Conservation (phyloP, 2,888 invertebrate species). For the Agrilus cyanescens region DNA sequence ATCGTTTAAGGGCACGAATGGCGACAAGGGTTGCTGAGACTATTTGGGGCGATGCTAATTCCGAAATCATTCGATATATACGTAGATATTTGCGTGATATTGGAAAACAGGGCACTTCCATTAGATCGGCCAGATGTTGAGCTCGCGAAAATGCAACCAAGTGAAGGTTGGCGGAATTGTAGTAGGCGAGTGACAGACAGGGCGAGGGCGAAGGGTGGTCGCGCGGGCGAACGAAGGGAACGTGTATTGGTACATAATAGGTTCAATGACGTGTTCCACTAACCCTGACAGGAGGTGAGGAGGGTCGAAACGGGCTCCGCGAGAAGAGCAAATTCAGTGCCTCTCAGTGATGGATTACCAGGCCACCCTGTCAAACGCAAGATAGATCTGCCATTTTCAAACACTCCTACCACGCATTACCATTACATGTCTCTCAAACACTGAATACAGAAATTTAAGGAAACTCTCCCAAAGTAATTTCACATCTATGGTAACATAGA, state of each 20-base stretch:
- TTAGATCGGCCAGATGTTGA: constrained; percentile 30
- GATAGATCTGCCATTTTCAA: constrained; percentile 39
- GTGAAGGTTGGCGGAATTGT: constrained; percentile 9
- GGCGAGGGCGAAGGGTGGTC: background rate
- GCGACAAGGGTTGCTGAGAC: background rate
- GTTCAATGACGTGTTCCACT: constrained; percentile 41
- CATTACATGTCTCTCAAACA: background rate
- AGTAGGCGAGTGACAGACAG: constrained; percentile 2
- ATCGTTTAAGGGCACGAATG: constrained; percentile 1
- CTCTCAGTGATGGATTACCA: constrained; percentile 35
- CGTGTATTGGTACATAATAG: constrained; percentile 36
- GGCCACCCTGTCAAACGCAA: constrained; percentile 39
- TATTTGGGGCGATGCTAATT: background rate
- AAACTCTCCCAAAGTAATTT: too few species aligned
- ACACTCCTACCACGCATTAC: constrained; percentile 29
- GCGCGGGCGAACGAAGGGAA: constrained; percentile 1
- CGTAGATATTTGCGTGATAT: constrained; percentile 21
- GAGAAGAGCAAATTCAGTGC: constrained; percentile 15
- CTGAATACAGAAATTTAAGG: too few species aligned
- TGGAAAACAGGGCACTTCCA: constrained; percentile 35
- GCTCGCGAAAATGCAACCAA: constrained; percentile 25
- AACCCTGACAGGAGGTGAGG: constrained; percentile 38
- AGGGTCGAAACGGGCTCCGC: constrained; percentile 28
- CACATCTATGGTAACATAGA: too few species aligned
- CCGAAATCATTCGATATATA: constrained; percentile 3